Evolutionary conservation across 1,140 invertebrate genomes (phyloP), one percentile per base, ranked within the genome.

Genomic region (Daktulosphaira vitifoliae): DNA sequence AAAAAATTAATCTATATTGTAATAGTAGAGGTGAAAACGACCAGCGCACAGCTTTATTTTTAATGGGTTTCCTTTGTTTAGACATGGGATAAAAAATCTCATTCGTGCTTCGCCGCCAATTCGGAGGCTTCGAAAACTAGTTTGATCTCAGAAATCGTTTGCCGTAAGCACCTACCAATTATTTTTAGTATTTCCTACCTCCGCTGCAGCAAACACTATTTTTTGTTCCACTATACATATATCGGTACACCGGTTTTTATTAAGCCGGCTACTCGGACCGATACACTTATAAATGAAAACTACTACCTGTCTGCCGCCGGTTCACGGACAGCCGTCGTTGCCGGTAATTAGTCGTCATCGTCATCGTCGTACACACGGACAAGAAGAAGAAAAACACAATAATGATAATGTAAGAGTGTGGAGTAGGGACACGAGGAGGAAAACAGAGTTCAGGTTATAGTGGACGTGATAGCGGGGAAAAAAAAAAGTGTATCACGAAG

Each of bases 91-190:
- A 52, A 39, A 54, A 39, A 53, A 54, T 23, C 52, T 54, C 52
- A 54, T 54, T 54, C 52, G 52, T 54, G 33, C 29, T 26, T 29
- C 52, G 52, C 33, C 52, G 52, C 18, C 20, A 29, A 54, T 38
- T 54, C 52, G 37, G 37, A 54, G 29, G 52, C 52, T 54, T 33
- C 2, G 7, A 39, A 39, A 54, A 54, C 52, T 29, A 54, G 52
- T 54, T 54, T 54, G 52, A 54, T 54, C 52, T 54, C 52, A 38
- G 37, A 38, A 23, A 39, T 54, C 37, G 52, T 54, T 54, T 54
- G 52, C 52, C 52, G 52, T 54, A 54, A 54, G 52, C 52, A 54
- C 52, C 52, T 54, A 54, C 52, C 52, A 54, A 54, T 54, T 54
- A 54, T 54, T 54, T 54, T 54, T 33, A 54, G 52, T 39, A 54